Evolutionary conservation across 2,113 vertebrate species (phyloP).

Genomic region (Egretta garzetta): DNA sequence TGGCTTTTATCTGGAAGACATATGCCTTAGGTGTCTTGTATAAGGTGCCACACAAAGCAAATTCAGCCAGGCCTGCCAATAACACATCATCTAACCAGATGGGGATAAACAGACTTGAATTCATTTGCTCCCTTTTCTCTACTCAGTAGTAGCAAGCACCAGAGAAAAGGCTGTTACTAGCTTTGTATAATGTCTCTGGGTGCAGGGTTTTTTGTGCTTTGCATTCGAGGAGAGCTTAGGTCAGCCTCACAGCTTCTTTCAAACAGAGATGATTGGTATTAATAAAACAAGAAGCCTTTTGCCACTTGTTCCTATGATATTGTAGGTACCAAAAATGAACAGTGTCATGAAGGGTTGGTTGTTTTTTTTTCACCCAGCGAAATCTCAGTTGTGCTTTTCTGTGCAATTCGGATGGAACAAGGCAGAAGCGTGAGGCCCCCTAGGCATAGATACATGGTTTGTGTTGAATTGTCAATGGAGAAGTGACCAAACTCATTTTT

Average conservation of each 20-base stretch:
- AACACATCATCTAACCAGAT: slow-evolving; percentile 64
- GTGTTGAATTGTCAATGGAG: slow-evolving; percentile 25
- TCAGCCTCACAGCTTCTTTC: not conserved
- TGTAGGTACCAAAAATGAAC: not conserved
- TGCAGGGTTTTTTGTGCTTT: not conserved
- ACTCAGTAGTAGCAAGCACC: slow-evolving; percentile 17
- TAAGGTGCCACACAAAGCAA: slow-evolving; percentile 59
- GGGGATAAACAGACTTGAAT: slow-evolving; percentile 66
- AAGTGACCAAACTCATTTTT: slow-evolving; percentile 46
- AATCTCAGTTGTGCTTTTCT: not conserved
- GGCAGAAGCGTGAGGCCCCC: not conserved
- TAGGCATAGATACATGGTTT: slow-evolving; percentile 19
- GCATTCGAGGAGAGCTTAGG: not conserved
- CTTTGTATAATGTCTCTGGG: not conserved
- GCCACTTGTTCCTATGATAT: not conserved
- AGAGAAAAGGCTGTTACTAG: slow-evolving; percentile 49
- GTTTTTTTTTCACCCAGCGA: not conserved
- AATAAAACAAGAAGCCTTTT: slow-evolving; percentile 6
- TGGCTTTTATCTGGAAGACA: slow-evolving; percentile 66
- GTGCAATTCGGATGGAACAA: not conserved
- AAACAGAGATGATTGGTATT: not conserved
- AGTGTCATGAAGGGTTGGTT: not conserved
- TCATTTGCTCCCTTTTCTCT: slow-evolving; percentile 57
- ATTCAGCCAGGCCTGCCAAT: slow-evolving; percentile 58
- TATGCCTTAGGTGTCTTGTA: slow-evolving; percentile 64